phyloP scores from a whole-genome alignment of 2,113 vertebrate genomes.

The Cryptomyrus ogoouensis region DNA sequence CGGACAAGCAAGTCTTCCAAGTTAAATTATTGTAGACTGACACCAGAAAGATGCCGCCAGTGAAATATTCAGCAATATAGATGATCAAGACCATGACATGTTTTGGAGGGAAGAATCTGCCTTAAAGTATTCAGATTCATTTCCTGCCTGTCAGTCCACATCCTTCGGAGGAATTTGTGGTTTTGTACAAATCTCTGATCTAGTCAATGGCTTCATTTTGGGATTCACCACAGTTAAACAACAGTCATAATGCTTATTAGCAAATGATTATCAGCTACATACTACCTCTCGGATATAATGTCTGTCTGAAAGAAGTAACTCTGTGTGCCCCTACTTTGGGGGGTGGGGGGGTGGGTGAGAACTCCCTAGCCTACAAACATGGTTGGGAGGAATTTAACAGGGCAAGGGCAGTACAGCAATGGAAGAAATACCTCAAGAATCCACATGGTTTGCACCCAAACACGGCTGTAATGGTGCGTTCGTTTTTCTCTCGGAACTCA shows the following conservation, averaged over 20 bases:
- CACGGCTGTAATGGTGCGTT: not conserved
- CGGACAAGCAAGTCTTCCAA: not conserved
- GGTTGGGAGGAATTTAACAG: not conserved
- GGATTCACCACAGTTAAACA: not conserved
- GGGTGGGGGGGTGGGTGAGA: not conserved
- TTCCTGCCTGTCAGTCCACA: not conserved
- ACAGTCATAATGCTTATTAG: not conserved
- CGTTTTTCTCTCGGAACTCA: too few relatives aligned
- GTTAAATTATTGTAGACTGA: not conserved
- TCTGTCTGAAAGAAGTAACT: not conserved
- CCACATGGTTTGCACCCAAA: slow-evolving; percentile 19
- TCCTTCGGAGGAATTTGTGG: not conserved
- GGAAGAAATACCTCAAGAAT: slow-evolving; percentile 21
- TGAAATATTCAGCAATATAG: not conserved
- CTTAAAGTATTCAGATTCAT: not conserved
- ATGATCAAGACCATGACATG: not conserved
- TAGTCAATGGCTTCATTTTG: not conserved
- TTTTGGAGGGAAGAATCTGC: not conserved
- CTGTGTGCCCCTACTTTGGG: not conserved
- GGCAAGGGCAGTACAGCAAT: slow-evolving; percentile 2
- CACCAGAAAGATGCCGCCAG: not conserved
- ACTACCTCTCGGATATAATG: not conserved
- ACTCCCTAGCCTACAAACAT: not conserved
- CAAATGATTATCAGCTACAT: not conserved
- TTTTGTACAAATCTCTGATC: not conserved